Conservation (phyloP, 2,797 vertebrate genomes). For the Eulemur mongoz region DNA sequence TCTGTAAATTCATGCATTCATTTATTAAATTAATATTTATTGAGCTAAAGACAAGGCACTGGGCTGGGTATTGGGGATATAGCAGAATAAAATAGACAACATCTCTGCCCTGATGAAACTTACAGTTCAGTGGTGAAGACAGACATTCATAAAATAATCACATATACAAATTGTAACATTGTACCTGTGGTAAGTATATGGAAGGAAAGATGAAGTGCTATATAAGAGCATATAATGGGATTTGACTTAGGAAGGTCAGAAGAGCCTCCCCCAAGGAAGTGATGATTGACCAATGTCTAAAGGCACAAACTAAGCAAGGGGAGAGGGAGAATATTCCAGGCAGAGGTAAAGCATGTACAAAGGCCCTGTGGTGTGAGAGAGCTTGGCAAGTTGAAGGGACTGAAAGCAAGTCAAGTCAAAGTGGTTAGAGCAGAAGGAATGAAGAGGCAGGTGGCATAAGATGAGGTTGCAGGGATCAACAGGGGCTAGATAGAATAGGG, state of each 20-base stretch:
- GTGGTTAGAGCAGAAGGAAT: not conserved
- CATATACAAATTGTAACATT: not conserved
- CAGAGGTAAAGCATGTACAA: not conserved
- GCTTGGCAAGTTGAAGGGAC: not conserved
- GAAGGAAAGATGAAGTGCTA: not conserved
- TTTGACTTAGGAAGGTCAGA: not conserved
- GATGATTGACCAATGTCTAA: not conserved
- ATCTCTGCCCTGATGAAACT: not conserved
- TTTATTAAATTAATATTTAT: constrained; percentile 35
- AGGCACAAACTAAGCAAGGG: not conserved
- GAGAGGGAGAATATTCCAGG: not conserved
- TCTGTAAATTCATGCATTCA: not conserved
- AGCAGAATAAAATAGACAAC: not conserved
- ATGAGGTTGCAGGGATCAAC: not conserved
- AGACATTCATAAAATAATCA: not conserved
- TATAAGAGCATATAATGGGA: not conserved
- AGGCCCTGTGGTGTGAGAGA: not conserved
- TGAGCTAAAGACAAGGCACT: not conserved
- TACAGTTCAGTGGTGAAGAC: not conserved
- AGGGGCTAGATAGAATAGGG: not conserved
- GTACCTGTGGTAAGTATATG: not conserved
- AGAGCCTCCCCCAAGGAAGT: not conserved
- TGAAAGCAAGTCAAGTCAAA: not conserved
- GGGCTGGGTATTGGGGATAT: not conserved
- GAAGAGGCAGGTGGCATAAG: not conserved